Percentiles rank a stretch among this genome's conserved stretches.
Conservation (phyloP, 2,797 vertebrate species). For the Hozukius guyotensis region DNA sequence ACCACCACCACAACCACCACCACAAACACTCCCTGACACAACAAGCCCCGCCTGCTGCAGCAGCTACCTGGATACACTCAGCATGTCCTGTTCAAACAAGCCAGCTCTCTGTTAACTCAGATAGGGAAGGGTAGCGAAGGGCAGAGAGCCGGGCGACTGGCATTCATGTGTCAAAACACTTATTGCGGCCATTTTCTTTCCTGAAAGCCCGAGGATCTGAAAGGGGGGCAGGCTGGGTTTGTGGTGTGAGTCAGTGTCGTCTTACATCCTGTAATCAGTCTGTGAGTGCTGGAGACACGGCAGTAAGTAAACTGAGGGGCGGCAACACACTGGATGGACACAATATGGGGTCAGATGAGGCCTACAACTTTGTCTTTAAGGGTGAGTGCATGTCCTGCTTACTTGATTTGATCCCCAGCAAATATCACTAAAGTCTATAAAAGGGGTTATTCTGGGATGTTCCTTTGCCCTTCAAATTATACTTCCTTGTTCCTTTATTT, state of each 20-base stretch:
- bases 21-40: conserved; percentile 41
- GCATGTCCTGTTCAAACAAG: conserved; percentile 72
- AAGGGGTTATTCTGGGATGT: background rate
- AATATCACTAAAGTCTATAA: background rate
- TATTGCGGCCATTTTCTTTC: conserved; percentile 3
- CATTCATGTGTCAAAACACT: conserved; percentile 20
- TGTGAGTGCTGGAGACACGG: conserved; percentile 29
- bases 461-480: background rate
- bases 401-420: background rate
- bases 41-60: conserved; percentile 48
- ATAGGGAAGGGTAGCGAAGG: conserved; percentile 37
- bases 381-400: conserved; percentile 81
- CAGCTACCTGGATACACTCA: conserved; percentile 60
- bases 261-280: conserved; percentile 46
- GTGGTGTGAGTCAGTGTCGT: conserved; percentile 41
- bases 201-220: conserved; percentile 13
- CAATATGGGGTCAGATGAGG: conserved; percentile 88
- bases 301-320: conserved; percentile 19
- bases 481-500: conserved; percentile 53
- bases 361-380: conserved; percentile 98
- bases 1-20: background rate
- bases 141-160: conserved; percentile 20
- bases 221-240: background rate
- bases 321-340: conserved; percentile 64
- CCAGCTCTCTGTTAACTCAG: conserved; percentile 45